Conservation (phyloP, 2,113 vertebrate species). For the Bujurquina vittata region DNA sequence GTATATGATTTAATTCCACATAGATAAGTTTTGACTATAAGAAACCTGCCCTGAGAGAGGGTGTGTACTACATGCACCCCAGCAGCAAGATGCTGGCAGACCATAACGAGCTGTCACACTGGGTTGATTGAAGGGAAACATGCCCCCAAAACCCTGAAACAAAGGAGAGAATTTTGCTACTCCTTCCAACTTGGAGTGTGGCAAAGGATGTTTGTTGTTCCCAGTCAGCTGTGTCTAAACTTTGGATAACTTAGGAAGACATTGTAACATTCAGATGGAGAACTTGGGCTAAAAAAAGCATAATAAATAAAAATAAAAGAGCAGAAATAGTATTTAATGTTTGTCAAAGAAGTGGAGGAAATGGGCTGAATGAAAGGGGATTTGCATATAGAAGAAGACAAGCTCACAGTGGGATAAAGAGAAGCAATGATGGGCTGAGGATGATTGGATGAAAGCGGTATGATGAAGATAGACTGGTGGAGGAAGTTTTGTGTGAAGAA, state of each 20-base stretch:
- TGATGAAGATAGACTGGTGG: neutral
- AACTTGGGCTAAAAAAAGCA: neutral
- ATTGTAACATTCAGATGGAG: neutral
- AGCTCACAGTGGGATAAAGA: neutral
- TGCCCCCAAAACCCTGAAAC: neutral
- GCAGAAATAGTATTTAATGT: neutral
- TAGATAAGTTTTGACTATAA: no score
- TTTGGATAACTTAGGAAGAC: neutral
- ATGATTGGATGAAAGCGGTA: neutral
- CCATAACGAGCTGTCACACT: neutral
- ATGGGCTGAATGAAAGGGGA: neutral
- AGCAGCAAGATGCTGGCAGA: no score
- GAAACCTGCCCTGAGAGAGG: no score
- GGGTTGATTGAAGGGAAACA: neutral
- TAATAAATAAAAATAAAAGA: neutral
- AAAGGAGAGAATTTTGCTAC: neutral
- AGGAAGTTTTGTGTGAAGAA: neutral
- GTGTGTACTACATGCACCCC: no score
- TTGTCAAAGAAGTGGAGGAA: neutral
- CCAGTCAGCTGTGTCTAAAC: neutral
- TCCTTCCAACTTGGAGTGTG: accelerated
- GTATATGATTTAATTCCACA: no score
- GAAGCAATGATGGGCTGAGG: no score
- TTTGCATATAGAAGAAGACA: neutral
- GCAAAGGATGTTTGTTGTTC: neutral